Evolutionary conservation across 1,140 invertebrate species (phyloP).

Genomic region (Ceratitis capitata): DNA sequence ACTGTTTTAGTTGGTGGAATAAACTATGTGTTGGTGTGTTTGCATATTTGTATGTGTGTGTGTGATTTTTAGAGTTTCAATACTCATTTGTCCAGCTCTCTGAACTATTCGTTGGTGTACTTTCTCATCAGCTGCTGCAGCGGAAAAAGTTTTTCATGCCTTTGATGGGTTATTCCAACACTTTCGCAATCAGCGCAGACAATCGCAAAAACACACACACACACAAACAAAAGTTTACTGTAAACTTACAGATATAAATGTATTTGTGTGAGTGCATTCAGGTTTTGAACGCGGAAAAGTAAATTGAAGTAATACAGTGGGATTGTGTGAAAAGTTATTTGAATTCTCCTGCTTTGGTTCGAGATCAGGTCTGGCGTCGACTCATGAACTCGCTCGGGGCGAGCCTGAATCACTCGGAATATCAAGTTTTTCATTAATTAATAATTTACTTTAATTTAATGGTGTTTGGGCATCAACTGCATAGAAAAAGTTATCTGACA

Average conservation of each 20-base stretch:
- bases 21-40: not conserved
- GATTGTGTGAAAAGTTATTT: not conserved
- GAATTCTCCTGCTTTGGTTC: no score
- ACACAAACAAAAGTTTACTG: no score
- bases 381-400: no score
- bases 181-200: not conserved
- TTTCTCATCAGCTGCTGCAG: not conserved
- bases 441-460: no score
- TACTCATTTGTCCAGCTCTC: not conserved
- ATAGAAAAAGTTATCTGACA: no score
- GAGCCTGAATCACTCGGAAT: no score
- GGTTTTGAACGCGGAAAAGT: not conserved
- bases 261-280: not conserved
- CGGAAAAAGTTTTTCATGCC: not conserved
- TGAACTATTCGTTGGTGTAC: not conserved
- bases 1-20: not conserved
- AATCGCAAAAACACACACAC: not conserved
- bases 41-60: not conserved
- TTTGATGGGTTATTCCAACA: constrained; percentile 15
- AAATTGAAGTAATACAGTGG: not conserved
- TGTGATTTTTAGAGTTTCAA: not conserved
- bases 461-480: no score
- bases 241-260: no score
- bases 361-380: no score
- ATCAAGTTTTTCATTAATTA: no score